Evolutionary conservation across 2,797 vertebrate genomes (phyloP), one percentile per base, ranked within the genome.

Genomic region (Antrozous pallidus): DNA sequence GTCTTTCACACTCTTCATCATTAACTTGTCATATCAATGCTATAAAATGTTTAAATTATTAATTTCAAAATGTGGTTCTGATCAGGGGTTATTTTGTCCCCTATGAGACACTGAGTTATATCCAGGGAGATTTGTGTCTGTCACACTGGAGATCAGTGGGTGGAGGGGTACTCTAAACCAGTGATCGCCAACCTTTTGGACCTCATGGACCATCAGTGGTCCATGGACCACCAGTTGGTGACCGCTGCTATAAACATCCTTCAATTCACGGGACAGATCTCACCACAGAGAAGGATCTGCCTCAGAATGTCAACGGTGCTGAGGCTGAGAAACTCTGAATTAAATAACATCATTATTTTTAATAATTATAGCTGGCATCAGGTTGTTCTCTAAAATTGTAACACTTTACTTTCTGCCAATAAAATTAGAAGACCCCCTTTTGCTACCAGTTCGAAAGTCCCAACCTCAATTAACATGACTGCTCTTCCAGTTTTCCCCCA

Each of bases 251-350:
- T 51, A 51, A 51, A 28, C 10, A 56, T 10, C 17, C 16, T 36
- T 54, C 0, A 90, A 8, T 5, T 10, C 24, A 16, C 1, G 31
- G 38, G 65, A 38, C 2, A 45, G 16, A 22, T 0, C 6, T 10
- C 24, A 16, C 5, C 26, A 36, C 17, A 26, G 54, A 80, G 16
- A 45, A 89, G 0, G 0, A 31, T 20, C 24, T 80, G 31, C 0
- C 38, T 5, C 12, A 12, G 45, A 36, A 26, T 36, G 8, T 45
- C n/a, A 6, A 26, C 7, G 45, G 4, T 28, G 33, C 58, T 69
- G 22, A 56, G 38, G 28, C 31, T 33, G 6, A 45, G 31, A 79
- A 70, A 42, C 13, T n/a, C 5, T 38, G 54, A 42, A 8, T n/a
- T 63, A 63, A 79, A 69, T 7, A 14, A 79, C 14, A 79, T 36